Conservation (phyloP, 23 tunicate genomes). For the Ciona savignyi region DNA sequence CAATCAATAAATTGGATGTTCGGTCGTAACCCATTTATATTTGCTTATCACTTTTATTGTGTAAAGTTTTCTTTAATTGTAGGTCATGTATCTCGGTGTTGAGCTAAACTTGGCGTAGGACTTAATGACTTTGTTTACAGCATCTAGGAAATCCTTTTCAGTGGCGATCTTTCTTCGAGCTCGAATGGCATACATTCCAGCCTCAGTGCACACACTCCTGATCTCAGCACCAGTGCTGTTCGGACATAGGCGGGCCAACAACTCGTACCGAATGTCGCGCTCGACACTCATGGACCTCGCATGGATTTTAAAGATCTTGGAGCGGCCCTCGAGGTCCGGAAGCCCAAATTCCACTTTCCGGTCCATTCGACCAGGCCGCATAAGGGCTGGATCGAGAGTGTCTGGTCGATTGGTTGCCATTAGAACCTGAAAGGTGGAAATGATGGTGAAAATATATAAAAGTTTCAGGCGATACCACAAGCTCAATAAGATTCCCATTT, state of each 20-base stretch:
- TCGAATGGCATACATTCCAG: constrained; percentile 99
- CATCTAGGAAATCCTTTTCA: constrained; percentile 96
- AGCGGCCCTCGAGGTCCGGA: constrained; percentile 95
- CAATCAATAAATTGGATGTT: too few relatives aligned
- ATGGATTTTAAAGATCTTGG: constrained; percentile 96
- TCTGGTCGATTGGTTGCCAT: constrained; percentile 99
- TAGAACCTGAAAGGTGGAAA: constrained; percentile 69
- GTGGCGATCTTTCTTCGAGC: constrained; percentile 98
- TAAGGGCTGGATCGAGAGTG: constrained; percentile 97
- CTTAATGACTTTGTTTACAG: constrained; percentile 97
- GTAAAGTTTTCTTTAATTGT: too few relatives aligned
- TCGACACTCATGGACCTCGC: constrained; percentile 99
- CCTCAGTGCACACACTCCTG: constrained; percentile 98
- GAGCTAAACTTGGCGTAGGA: constrained; percentile 98
- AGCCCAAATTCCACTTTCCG: constrained; percentile 96
- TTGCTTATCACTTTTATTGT: too few relatives aligned
- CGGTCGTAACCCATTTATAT: too few relatives aligned
- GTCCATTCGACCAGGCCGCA: constrained; percentile 99
- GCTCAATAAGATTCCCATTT: too few relatives aligned
- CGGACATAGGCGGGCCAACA: constrained; percentile 93
- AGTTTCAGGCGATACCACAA: too few relatives aligned
- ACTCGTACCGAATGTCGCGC: constrained; percentile 83
- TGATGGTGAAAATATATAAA: too few relatives aligned
- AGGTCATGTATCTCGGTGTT: constrained; percentile 98
- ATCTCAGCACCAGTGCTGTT: constrained; percentile 99